phyloP scores from a whole-genome alignment of 2,888 invertebrate genomes.

The Xanthia icteritia region DNA sequence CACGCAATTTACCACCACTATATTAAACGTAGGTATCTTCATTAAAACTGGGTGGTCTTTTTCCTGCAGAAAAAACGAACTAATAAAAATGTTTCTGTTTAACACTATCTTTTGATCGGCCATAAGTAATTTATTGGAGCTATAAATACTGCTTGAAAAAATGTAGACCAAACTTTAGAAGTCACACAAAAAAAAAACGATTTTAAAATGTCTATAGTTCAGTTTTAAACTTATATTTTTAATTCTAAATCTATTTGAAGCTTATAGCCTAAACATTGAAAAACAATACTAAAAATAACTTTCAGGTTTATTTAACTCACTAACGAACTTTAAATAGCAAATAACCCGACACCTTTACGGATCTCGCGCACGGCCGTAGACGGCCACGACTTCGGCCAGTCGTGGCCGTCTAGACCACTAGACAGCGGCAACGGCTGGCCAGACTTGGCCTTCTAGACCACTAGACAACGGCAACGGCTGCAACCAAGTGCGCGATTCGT shows the following conservation, averaged over 20 bases:
- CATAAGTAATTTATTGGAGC: conserved; percentile 16
- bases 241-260: neutral
- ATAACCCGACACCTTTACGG: neutral
- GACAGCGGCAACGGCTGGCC: no score
- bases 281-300: neutral
- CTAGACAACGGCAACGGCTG: no score
- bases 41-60: conserved; percentile 62
- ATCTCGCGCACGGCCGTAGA: no score
- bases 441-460: no score
- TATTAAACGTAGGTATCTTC: conserved; percentile 65
- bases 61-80: conserved; percentile 35
- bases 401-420: no score
- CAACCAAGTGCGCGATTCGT: no score
- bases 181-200: no score
- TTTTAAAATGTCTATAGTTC: neutral
- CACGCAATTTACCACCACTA: conserved; percentile 62
- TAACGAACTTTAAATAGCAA: neutral
- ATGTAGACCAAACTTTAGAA: neutral
- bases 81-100: conserved; percentile 21
- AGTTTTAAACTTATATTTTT: neutral
- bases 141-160: neutral
- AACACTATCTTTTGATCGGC: conserved; percentile 25
- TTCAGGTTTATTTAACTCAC: neutral
- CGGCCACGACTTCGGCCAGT: no score
- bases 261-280: neutral